Conservation (phyloP, 1,140 invertebrate species). For the Cotesia typhae region DNA sequence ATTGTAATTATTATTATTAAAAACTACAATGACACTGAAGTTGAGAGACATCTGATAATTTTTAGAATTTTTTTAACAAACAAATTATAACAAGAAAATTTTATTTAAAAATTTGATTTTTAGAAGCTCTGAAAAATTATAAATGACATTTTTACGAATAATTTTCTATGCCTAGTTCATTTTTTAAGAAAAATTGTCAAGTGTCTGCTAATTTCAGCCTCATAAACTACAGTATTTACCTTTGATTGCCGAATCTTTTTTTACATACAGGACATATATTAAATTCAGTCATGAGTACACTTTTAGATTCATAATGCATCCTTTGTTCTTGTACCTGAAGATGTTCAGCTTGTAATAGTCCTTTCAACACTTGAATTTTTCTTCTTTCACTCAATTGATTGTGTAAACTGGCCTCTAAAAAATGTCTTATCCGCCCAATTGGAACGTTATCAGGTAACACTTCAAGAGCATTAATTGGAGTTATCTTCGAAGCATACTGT, state of each 20-base stretch:
- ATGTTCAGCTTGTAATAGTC: slow-evolving; percentile 84
- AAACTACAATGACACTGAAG: no score
- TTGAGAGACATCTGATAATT: no score
- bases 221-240: slow-evolving; percentile 62
- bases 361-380: slow-evolving; percentile 80
- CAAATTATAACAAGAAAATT: no score
- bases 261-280: slow-evolving; percentile 91
- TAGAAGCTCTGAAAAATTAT: no score
- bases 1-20: background rate
- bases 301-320: slow-evolving; percentile 82
- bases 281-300: slow-evolving; percentile 83
- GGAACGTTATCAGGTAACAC: slow-evolving; percentile 81
- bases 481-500: slow-evolving; percentile 82
- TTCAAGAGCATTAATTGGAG: slow-evolving; percentile 78
- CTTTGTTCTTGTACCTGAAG: slow-evolving; percentile 81
- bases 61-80: no score
- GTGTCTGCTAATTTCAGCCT: no score
- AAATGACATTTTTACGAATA: no score
- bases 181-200: no score
- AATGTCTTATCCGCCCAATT: slow-evolving; percentile 76
- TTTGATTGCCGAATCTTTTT: slow-evolving; percentile 90
- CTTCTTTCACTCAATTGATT: slow-evolving; percentile 77
- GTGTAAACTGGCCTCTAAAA: slow-evolving; percentile 81
- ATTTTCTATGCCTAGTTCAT: no score
- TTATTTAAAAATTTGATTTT: no score